Evolutionary conservation across 2,797 vertebrate genomes (phyloP).

Genomic region (Tadarida brasiliensis): DNA sequence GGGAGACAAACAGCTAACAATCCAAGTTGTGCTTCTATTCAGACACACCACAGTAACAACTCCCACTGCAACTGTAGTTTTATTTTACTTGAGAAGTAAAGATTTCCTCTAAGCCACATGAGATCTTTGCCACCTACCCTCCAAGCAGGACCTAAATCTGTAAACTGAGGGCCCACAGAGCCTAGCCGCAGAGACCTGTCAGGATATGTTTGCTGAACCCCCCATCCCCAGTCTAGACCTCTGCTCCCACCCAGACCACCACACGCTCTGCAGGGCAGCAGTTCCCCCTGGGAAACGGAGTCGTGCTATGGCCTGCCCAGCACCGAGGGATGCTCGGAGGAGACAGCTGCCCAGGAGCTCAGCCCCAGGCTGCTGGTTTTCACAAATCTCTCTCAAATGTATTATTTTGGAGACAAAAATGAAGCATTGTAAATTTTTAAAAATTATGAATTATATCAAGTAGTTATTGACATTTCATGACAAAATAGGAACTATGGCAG

Average conservation of each 20-base stretch:
- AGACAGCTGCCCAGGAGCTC: background rate
- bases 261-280: background rate
- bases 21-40: constrained; percentile 24
- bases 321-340: background rate
- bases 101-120: constrained; percentile 67
- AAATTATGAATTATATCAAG: constrained; percentile 85
- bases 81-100: constrained; percentile 73
- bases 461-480: constrained; percentile 85
- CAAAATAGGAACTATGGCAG: constrained; percentile 81
- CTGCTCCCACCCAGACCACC: no score
- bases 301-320: background rate
- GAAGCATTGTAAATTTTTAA: constrained; percentile 87
- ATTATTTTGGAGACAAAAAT: constrained; percentile 85
- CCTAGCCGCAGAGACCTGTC: background rate
- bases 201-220: background rate
- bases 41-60: constrained; percentile 72
- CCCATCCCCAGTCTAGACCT: background rate
- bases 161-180: background rate
- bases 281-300: background rate
- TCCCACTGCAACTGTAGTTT: constrained; percentile 77
- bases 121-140: constrained; percentile 62
- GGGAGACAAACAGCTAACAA: background rate
- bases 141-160: constrained; percentile 58
- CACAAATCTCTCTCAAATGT: constrained; percentile 80
- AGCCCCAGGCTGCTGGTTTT: constrained; percentile 76